Percentiles rank a stretch among this genome's conserved stretches.
Evolutionary conservation across 92 coral and sea anemone species (phyloP).

Genomic region (Hydrozoanthus gracilis): DNA sequence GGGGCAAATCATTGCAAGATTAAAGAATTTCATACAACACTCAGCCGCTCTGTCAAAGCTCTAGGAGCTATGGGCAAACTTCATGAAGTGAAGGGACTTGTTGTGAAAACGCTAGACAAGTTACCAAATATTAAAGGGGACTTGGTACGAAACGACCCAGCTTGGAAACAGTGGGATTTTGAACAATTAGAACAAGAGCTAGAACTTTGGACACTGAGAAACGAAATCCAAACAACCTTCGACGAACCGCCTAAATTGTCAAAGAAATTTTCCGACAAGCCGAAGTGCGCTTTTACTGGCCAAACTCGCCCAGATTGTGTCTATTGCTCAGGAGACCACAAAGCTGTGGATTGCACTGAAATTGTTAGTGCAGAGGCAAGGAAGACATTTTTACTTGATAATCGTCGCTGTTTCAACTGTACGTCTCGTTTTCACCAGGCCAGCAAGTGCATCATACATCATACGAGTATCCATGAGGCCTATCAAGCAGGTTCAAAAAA

Average conservation of each 20-base stretch:
- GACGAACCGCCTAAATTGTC: neutral
- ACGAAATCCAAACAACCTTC: constrained; percentile 16
- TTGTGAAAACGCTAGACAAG: constrained; percentile 44
- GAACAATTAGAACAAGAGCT: constrained; percentile 8
- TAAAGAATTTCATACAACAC: constrained; percentile 17
- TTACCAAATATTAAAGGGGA: constrained; percentile 31
- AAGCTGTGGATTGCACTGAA: neutral
- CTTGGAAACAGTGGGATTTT: constrained; percentile 14
- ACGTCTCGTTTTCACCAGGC: neutral
- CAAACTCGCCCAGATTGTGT: constrained; percentile 6
- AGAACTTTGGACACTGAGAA: constrained; percentile 24
- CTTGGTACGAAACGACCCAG: constrained; percentile 26
- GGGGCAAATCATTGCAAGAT: constrained; percentile 16
- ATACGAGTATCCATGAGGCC: neutral
- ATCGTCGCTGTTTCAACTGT: neutral
- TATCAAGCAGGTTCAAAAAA: neutral
- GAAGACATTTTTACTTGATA: neutral
- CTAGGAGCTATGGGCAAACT: constrained; percentile 50
- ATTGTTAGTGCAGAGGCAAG: neutral
- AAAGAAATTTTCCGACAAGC: neutral
- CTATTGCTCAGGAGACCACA: neutral
- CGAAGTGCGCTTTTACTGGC: constrained; percentile 5
- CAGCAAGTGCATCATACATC: neutral
- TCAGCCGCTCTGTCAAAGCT: constrained; percentile 37
- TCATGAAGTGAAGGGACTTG: constrained; percentile 45